These are phyloP conservation scores for Panthera leo DNA, from an alignment of 2,113 vertebrate genomes.

Conservation along the genomic window DNA sequence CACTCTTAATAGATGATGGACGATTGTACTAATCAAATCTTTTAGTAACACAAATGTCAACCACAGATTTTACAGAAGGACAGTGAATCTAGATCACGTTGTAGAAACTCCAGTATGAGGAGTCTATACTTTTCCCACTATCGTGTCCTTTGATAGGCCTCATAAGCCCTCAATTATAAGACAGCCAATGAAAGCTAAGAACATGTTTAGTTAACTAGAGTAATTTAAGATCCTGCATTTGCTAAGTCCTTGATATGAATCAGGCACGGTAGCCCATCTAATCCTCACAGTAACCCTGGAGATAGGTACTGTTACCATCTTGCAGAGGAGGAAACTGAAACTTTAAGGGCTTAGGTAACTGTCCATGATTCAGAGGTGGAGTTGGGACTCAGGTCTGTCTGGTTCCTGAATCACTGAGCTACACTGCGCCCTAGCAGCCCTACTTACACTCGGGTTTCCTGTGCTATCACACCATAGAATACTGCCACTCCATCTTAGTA, in stretches of 20 bases:
- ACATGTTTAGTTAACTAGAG: conserved; percentile 3
- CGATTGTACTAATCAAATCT: background rate
- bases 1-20: background rate
- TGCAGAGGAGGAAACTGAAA: conserved; percentile 12
- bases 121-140: background rate
- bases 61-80: background rate
- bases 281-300: background rate
- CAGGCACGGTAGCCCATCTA: background rate
- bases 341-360: background rate
- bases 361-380: background rate
- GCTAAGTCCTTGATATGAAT: background rate
- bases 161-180: background rate
- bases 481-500: background rate
- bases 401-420: background rate
- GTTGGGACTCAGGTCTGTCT: background rate
- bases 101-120: background rate
- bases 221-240: background rate
- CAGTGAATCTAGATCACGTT: background rate
- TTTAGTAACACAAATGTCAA: background rate
- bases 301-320: background rate
- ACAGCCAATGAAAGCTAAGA: background rate
- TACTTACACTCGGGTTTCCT: background rate
- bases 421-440: too few relatives aligned
- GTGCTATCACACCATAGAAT: background rate
- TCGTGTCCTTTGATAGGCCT: background rate